Evolutionary conservation across 2,113 vertebrate genomes (phyloP).

Genomic region (Rutilus rutilus): DNA sequence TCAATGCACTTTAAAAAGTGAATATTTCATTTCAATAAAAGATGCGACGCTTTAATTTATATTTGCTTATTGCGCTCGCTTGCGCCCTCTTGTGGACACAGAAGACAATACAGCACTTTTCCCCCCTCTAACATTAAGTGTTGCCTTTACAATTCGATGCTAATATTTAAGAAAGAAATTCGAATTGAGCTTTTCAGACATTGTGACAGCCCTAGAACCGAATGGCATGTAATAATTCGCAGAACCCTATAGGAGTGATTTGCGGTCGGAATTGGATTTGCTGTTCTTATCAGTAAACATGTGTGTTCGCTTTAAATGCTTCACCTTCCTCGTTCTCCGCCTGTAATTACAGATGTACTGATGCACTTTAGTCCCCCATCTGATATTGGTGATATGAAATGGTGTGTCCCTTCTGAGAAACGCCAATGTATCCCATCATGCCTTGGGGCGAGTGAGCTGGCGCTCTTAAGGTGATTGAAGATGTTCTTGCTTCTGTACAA

Average conservation of each 20-base stretch:
- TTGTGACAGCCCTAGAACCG: no score
- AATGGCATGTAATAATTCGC: not conserved
- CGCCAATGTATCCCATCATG: not conserved
- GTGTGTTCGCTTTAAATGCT: not conserved
- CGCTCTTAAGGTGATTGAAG: not conserved
- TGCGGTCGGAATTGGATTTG: not conserved
- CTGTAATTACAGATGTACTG: not conserved
- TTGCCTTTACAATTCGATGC: no score
- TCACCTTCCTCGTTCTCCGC: not conserved
- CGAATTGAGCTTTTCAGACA: no score
- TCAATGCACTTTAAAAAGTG: no score
- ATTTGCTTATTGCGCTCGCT: no score
- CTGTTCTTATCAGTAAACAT: constrained; percentile 9
- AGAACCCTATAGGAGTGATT: not conserved
- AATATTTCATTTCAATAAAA: no score
- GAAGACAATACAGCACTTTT: no score
- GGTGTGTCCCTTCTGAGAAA: not conserved
- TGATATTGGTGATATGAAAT: not conserved
- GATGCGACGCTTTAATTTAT: no score
- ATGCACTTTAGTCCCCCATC: not conserved
- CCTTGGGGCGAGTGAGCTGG: not conserved
- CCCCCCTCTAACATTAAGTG: no score
- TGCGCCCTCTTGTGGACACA: no score
- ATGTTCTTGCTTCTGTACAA: not conserved
- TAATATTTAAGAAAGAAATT: no score